These are phyloP conservation scores for Amphilophus citrinellus DNA, from an alignment of 2,113 vertebrate species.

Conservation along the genomic window DNA sequence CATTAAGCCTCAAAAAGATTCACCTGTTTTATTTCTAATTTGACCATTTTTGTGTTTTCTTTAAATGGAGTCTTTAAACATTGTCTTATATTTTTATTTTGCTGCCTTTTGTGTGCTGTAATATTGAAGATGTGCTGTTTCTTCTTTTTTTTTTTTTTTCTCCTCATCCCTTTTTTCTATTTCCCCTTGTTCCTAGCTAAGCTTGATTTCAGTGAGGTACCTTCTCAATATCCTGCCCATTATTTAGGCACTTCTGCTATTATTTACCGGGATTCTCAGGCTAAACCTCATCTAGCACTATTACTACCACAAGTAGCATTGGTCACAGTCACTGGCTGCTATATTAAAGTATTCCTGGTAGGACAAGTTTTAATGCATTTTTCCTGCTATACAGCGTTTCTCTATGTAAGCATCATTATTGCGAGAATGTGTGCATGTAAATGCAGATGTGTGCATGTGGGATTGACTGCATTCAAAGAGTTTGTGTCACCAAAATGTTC, in stretches of 20 bases:
- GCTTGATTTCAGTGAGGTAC: neutral
- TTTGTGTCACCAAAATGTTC: slow-evolving; percentile 6
- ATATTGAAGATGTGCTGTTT: neutral
- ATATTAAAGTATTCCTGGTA: slow-evolving; percentile 16
- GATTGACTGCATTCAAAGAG: neutral
- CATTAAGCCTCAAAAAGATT: neutral
- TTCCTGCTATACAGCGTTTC: slow-evolving; percentile 13
- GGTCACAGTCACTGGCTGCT: slow-evolving; percentile 1
- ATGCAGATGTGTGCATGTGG: neutral
- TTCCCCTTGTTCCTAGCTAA: neutral
- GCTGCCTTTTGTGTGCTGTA: neutral
- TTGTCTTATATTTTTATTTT: neutral
- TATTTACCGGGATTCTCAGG: slow-evolving; percentile 18
- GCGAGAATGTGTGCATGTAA: slow-evolving; percentile 17
- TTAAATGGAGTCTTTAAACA: no score
- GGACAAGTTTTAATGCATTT: slow-evolving; percentile 21
- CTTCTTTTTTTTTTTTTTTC: neutral
- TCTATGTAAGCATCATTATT: slow-evolving; percentile 19
- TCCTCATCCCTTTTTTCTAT: neutral
- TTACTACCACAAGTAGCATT: neutral
- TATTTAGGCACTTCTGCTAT: slow-evolving; percentile 10
- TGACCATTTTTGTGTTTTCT: neutral
- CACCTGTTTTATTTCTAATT: neutral
- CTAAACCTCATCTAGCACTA: neutral
- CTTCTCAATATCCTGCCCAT: slow-evolving; percentile 6